Conservation (phyloP, 1,140 invertebrate species). For the Belonocnema kinseyi region DNA sequence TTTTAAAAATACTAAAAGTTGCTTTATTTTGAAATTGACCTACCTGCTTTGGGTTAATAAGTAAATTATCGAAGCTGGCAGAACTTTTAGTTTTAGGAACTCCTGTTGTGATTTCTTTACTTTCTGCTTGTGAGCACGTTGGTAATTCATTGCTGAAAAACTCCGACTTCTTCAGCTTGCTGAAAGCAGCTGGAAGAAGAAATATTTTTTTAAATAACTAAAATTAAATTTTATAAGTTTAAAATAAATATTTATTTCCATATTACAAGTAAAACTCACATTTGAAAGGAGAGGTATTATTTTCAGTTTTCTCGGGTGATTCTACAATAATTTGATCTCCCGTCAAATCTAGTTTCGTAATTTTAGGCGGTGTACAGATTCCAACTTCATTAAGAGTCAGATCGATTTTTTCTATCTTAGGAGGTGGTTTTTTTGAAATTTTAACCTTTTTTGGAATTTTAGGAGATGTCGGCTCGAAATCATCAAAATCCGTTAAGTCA, state of each 20-base stretch:
- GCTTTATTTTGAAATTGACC: slow-evolving; percentile 58
- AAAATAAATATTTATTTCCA: not conserved
- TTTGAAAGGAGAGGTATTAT: not conserved
- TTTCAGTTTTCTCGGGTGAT: not conserved
- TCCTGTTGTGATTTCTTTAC: slow-evolving; percentile 42
- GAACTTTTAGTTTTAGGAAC: slow-evolving; percentile 20
- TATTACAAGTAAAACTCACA: not conserved
- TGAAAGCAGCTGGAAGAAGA: slow-evolving; percentile 57
- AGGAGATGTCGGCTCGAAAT: not conserved
- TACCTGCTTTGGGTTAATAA: slow-evolving; percentile 83
- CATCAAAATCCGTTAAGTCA: slow-evolving; percentile 11
- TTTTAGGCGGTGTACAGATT: not conserved
- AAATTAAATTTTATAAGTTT: not conserved
- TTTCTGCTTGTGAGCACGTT: slow-evolving; percentile 47
- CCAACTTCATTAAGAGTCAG: not conserved
- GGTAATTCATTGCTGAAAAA: slow-evolving; percentile 59
- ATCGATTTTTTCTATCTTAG: not conserved
- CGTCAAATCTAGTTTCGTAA: not conserved
- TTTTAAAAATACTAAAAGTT: no score
- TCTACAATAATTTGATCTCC: not conserved
- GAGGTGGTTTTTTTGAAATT: not conserved
- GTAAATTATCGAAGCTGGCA: slow-evolving; percentile 69
- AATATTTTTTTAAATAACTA: slow-evolving; percentile 7
- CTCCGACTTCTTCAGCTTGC: slow-evolving; percentile 63
- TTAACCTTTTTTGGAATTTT: not conserved